Evolutionary conservation across 53 echinoderm and acorn worm species (phyloP).

Genomic region (Patiria pectinifera): DNA sequence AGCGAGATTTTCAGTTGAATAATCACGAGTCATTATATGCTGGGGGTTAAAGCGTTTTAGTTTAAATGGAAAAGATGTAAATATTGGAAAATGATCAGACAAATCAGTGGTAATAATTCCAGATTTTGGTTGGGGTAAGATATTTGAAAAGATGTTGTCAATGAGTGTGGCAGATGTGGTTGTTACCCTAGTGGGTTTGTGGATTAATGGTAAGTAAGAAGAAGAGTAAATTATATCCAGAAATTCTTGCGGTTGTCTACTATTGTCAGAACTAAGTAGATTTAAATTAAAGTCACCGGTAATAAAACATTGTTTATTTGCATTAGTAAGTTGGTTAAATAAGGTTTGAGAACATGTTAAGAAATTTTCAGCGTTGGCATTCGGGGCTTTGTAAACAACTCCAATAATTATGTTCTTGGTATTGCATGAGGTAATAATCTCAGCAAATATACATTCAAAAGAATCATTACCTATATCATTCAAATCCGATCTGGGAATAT

Average conservation of each 20-base stretch:
- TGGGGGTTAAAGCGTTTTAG: background rate
- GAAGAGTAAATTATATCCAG: background rate
- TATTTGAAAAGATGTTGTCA: constrained; percentile 5
- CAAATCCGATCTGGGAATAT: too few species aligned
- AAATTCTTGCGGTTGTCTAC: constrained; percentile 4
- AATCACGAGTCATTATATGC: background rate
- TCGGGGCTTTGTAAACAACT: too few species aligned
- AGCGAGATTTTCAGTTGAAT: background rate
- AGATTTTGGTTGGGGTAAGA: background rate
- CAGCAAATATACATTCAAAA: too few species aligned
- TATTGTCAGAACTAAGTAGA: background rate
- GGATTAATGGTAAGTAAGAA: background rate
- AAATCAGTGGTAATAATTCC: background rate
- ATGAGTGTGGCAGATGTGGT: background rate
- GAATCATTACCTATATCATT: too few species aligned
- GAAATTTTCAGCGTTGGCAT: too few species aligned
- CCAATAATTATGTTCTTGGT: too few species aligned
- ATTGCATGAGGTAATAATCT: too few species aligned
- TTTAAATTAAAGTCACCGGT: constrained; percentile 17
- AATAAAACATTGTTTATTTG: background rate
- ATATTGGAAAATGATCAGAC: too few species aligned
- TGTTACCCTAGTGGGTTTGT: constrained; percentile 8
- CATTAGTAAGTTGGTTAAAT: too few species aligned
- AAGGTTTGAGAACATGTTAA: background rate
- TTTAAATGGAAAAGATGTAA: background rate